Percentiles rank a stretch among this genome's conserved stretches.
Evolutionary conservation across 2,113 vertebrate species (phyloP).

Genomic region (Okapia johnstoni): DNA sequence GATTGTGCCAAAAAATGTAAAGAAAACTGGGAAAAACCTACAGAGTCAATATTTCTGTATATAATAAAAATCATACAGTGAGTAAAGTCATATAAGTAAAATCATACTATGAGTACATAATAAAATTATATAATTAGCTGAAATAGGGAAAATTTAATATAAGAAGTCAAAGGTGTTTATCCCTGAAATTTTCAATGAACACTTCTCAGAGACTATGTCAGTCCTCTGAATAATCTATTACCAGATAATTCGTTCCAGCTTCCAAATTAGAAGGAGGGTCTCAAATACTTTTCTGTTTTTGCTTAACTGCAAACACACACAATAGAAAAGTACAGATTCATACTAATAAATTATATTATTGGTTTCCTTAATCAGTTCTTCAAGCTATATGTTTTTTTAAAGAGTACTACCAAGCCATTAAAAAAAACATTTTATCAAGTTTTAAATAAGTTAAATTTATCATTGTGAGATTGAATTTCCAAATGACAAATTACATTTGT

Average conservation of each 20-base stretch:
- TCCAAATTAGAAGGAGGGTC: not conserved
- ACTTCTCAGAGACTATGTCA: not conserved
- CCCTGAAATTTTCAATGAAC: not conserved
- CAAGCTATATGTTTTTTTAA: not conserved
- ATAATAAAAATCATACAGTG: not conserved
- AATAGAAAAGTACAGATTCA: not conserved
- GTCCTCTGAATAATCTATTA: not conserved
- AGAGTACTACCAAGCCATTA: not conserved
- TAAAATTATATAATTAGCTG: not conserved
- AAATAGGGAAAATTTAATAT: not conserved
- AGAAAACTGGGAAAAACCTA: not conserved
- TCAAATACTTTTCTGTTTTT: not conserved
- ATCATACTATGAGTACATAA: not conserved
- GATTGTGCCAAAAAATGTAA: not conserved
- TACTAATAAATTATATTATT: not conserved
- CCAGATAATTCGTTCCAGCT: not conserved
- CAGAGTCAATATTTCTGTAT: not conserved
- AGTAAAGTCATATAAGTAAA: not conserved
- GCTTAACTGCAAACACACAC: not conserved
- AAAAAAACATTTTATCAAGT: not conserved
- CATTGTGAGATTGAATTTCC: not conserved
- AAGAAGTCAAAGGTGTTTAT: not conserved
- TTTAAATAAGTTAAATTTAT: not conserved
- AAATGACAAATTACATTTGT: not conserved
- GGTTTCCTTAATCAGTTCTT: not conserved